Percentiles rank a stretch among this genome's conserved stretches.
phyloP scores from a whole-genome alignment of 2,113 vertebrate genomes.

The Seriola rivoliana region DNA sequence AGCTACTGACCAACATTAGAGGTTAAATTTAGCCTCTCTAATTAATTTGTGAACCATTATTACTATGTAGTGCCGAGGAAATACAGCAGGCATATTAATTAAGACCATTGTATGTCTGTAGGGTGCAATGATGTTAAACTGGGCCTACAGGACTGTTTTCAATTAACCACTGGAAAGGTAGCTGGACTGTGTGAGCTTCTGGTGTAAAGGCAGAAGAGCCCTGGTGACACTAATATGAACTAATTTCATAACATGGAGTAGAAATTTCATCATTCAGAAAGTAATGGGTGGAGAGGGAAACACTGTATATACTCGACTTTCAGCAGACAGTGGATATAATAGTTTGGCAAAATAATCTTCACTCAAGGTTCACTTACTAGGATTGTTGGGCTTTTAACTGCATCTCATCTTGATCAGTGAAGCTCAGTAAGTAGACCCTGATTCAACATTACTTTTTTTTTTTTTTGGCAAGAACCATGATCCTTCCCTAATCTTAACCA shows the following conservation, averaged over 20 bases:
- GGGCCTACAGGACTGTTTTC: slow-evolving; percentile 25
- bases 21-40: slow-evolving; percentile 23
- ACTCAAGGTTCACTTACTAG: not conserved
- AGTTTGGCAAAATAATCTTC: not conserved
- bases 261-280: not conserved
- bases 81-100: slow-evolving; percentile 38
- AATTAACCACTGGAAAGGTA: slow-evolving; percentile 32
- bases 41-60: slow-evolving; percentile 33
- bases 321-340: not conserved
- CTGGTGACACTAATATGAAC: not conserved
- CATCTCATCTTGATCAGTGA: not conserved
- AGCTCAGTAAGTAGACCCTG: not conserved
- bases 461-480: no score
- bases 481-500: no score
- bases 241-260: not conserved
- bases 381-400: no score
- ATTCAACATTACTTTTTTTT: no score
- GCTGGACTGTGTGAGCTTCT: not conserved
- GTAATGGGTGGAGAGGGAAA: not conserved
- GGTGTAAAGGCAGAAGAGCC: not conserved
- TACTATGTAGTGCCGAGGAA: not conserved
- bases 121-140: slow-evolving; percentile 37
- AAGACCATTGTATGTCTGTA: slow-evolving; percentile 37
- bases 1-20: slow-evolving; percentile 17
- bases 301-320: not conserved